Conservation (phyloP, 2,888 invertebrate species). For the Himalopsyche tibetana region DNA sequence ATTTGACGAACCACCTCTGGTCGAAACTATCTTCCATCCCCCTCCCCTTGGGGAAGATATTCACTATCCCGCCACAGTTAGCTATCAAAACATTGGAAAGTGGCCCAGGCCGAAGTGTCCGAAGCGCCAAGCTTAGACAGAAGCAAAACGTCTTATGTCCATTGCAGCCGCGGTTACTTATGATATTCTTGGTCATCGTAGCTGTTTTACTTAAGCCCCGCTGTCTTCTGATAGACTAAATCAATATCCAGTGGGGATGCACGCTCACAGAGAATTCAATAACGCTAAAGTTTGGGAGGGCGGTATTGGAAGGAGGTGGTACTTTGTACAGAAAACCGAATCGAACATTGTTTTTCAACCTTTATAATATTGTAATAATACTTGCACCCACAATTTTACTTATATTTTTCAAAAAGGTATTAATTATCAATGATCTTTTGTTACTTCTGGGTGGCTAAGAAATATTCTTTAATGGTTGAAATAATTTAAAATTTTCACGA, state of each 20-base stretch:
- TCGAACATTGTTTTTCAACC: constrained; percentile 8
- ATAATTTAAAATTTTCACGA: too few relatives aligned
- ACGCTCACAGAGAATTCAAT: constrained; percentile 63
- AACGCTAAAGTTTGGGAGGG: constrained; percentile 63
- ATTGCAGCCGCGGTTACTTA: constrained; percentile 44
- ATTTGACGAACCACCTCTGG: constrained; percentile 47
- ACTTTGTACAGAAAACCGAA: constrained; percentile 29
- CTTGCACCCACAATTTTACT: too few relatives aligned
- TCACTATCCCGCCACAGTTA: constrained; percentile 65
- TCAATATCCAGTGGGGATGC: constrained; percentile 65
- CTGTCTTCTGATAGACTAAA: constrained; percentile 55
- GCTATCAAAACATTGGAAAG: constrained; percentile 65
- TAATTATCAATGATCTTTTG: too few relatives aligned
- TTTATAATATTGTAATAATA: not conserved
- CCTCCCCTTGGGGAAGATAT: constrained; percentile 63
- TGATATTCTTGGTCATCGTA: constrained; percentile 44
- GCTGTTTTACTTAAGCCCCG: constrained; percentile 45
- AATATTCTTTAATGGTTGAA: too few relatives aligned
- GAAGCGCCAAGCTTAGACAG: constrained; percentile 32
- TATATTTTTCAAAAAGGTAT: too few relatives aligned
- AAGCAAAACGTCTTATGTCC: constrained; percentile 19
- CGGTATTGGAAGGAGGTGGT: not conserved
- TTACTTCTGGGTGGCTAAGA: too few relatives aligned
- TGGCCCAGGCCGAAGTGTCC: constrained; percentile 53
- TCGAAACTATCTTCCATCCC: constrained; percentile 60